phyloP scores from a whole-genome alignment of 2,113 vertebrate species.

The human (Homo sapiens) region DNA sequence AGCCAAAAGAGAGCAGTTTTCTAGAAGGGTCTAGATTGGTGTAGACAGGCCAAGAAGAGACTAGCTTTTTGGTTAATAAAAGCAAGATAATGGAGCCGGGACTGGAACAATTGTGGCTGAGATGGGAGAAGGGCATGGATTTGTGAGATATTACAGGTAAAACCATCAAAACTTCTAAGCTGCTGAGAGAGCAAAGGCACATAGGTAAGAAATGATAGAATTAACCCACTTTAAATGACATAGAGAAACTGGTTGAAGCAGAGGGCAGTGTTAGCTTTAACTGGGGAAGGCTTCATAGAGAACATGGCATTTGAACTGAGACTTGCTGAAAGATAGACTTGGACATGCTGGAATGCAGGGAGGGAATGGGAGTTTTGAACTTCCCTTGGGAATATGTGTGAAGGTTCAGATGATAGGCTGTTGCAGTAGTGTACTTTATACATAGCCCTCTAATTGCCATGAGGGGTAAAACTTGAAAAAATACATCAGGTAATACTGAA shows the following conservation, averaged over 20 bases:
- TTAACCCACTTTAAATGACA: not conserved
- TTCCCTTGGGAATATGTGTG: not conserved
- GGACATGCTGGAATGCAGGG: too few relatives aligned
- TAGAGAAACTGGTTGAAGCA: not conserved
- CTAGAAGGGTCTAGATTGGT: not conserved
- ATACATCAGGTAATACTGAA: not conserved
- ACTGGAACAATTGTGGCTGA: not conserved
- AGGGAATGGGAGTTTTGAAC: not conserved
- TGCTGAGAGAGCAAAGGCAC: not conserved
- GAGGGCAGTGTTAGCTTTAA: not conserved
- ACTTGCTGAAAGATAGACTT: not conserved
- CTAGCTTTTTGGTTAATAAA: not conserved
- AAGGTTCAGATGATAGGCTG: not conserved
- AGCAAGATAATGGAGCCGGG: not conserved
- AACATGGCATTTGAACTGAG: not conserved
- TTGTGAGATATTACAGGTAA: not conserved
- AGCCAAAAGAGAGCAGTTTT: not conserved
- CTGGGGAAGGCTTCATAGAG: not conserved
- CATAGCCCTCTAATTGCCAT: not conserved
- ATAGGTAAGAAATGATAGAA: not conserved
- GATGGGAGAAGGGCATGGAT: not conserved
- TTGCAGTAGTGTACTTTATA: not conserved
- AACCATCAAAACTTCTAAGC: not conserved
- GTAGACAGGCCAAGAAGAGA: not conserved
- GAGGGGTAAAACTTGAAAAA: not conserved